A percentile compares a stretch with the other conserved stretches of the same genome.
These are phyloP conservation scores for Carassius auratus DNA, from an alignment of 2,113 vertebrate genomes.

Conservation along the genomic window DNA sequence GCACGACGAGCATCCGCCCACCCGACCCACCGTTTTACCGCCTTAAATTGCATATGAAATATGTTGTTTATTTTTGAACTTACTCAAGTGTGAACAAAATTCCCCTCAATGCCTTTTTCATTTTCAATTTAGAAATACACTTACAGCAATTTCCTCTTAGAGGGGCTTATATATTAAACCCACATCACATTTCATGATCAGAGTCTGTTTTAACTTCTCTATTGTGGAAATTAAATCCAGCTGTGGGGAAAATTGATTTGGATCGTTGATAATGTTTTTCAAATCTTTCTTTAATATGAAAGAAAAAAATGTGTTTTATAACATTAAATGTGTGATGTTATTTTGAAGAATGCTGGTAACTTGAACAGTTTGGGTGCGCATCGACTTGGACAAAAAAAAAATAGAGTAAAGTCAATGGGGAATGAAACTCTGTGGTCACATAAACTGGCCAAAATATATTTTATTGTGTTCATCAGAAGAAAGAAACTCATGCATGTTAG, in stretches of 20 bases:
- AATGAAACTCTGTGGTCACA: neutral
- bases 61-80: conserved; percentile 27
- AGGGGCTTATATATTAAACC: neutral
- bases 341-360: neutral
- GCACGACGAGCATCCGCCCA: neutral
- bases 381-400: neutral
- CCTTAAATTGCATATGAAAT: conserved; percentile 20
- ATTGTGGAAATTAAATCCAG: neutral
- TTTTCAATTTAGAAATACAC: conserved; percentile 28
- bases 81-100: conserved; percentile 30
- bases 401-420: neutral
- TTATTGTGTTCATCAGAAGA: neutral
- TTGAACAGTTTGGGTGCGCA: neutral
- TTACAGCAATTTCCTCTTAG: conserved; percentile 33
- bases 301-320: neutral
- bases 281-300: neutral
- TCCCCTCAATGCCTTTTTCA: conserved; percentile 29
- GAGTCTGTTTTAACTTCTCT: neutral
- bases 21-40: conserved; percentile 1
- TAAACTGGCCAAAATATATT: neutral
- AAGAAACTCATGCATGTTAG: neutral
- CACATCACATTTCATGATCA: neutral
- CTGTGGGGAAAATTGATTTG: conserved; percentile 11
- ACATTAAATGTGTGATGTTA: neutral
- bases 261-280: neutral